phyloP scores from a whole-genome alignment of 2,888 invertebrate species.

The Magallana nippona region DNA sequence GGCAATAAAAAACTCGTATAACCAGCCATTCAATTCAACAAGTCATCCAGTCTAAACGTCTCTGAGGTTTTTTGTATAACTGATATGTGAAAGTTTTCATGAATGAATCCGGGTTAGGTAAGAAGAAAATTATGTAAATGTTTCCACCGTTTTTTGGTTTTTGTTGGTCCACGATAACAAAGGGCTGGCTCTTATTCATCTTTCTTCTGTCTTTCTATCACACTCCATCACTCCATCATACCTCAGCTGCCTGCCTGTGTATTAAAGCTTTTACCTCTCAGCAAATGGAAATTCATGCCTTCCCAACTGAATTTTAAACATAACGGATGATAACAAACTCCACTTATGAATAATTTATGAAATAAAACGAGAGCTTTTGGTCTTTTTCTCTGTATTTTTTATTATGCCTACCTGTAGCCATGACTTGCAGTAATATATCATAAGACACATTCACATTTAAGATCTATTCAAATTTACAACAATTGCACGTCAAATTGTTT shows the following conservation, averaged over 20 bases:
- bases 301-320: not conserved
- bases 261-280: not conserved
- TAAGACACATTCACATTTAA: not conserved
- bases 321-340: not conserved
- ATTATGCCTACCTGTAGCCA: not conserved
- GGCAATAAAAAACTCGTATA: not conserved
- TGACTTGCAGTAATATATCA: not conserved
- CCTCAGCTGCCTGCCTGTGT: not conserved
- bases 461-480: not conserved
- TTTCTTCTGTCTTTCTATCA: not conserved
- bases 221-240: not conserved
- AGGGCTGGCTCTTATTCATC: no score
- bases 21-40: conserved; percentile 2
- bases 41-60: conserved; percentile 24
- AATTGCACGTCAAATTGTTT: not conserved
- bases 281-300: not conserved
- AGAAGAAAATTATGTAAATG: conserved; percentile 2
- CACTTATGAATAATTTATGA: conserved; percentile 18
- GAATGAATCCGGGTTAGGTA: conserved; percentile 17
- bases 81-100: conserved; percentile 7
- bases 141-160: not conserved
- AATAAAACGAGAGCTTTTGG: not conserved
- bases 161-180: not conserved
- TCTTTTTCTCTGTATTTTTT: not conserved
- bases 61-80: not conserved